Base-by-base conservation (phyloP, 1,140 invertebrate genomes). In the Homarus americanus region DNA sequence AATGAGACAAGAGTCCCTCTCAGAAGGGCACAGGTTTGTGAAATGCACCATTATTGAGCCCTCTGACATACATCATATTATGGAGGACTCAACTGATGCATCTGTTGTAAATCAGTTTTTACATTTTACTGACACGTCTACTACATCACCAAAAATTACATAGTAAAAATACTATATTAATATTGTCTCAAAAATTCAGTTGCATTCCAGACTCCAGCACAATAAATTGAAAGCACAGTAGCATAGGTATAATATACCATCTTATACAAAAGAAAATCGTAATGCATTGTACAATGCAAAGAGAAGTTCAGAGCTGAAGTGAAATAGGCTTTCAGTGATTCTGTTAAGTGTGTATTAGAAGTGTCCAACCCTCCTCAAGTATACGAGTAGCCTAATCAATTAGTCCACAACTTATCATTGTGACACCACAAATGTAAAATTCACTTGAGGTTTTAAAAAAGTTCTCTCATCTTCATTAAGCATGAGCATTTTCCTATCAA, bases 151-250 rank as follows among this genome's bases (percentile, higher is more conserved):
- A 49, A 79, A n/a, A 79, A 44, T 72, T 69, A 84, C 63, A 84
- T 44, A 84, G 38, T 84, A 84, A 84, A 72, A 72, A 66, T 84
- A 69, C 63, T 83, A 83, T 84, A 84, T 73, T 72, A 72, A 84
- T 44, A 84, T 69, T 84, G 66, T 84, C 63, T 84, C 40, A 84
- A 72, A 72, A 73, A 66, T 72, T 84, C 82, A 41, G 38, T 44
- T 72, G 63, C 58, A 84, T 49, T 53, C 78, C 44, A 53, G 82
- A 73, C 38, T 69, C 82, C 69, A 72, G n/a, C 66, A 72, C 41
- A 84, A 44, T 72, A 73, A 41, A 72, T 73, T 84, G 82, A 84
- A 84, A 84, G 82, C 82, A 84, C 82, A 84, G 82, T 84, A 69
- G 80, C 58, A 83, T 32, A 66, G 63, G 36, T 84, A 84, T 28